Evolutionary conservation across 2,888 invertebrate genomes (phyloP).

Genomic region (Ypsolopha sequella): DNA sequence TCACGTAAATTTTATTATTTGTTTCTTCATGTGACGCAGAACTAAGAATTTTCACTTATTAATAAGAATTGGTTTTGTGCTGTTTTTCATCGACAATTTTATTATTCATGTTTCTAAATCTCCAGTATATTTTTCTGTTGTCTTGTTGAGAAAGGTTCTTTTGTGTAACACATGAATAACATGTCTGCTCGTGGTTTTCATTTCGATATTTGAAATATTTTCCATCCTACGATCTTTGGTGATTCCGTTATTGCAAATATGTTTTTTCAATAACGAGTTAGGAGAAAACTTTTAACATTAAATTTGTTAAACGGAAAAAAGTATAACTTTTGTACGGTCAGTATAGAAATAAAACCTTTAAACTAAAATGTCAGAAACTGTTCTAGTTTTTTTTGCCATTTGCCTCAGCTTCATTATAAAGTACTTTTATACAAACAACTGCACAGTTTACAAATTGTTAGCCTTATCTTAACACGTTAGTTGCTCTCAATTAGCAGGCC

Average conservation of each 20-base stretch:
- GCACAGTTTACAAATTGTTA: constrained; percentile 27
- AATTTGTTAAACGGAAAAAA: too few species aligned
- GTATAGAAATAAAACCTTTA: too few species aligned
- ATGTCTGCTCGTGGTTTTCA: constrained; percentile 24
- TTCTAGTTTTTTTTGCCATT: too few species aligned
- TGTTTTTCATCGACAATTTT: background rate
- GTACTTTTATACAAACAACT: background rate
- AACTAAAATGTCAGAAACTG: too few species aligned
- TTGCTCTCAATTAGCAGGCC: constrained; percentile 51
- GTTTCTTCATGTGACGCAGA: too few species aligned
- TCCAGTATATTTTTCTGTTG: constrained; percentile 27
- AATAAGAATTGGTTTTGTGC: too few species aligned
- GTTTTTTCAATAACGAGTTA: background rate
- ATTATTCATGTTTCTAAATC: background rate
- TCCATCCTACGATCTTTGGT: background rate
- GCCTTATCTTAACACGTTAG: constrained; percentile 45
- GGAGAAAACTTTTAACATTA: background rate
- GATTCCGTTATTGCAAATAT: background rate
- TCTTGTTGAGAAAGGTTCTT: constrained; percentile 32
- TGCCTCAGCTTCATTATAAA: background rate
- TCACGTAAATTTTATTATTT: too few species aligned
- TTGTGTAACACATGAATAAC: constrained; percentile 32
- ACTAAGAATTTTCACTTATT: too few species aligned
- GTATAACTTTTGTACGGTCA: too few species aligned
- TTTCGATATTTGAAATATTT: constrained; percentile 19